Evolutionary conservation across 2,888 invertebrate species (phyloP).

Genomic region (Caenorhabditis wallacei): DNA sequence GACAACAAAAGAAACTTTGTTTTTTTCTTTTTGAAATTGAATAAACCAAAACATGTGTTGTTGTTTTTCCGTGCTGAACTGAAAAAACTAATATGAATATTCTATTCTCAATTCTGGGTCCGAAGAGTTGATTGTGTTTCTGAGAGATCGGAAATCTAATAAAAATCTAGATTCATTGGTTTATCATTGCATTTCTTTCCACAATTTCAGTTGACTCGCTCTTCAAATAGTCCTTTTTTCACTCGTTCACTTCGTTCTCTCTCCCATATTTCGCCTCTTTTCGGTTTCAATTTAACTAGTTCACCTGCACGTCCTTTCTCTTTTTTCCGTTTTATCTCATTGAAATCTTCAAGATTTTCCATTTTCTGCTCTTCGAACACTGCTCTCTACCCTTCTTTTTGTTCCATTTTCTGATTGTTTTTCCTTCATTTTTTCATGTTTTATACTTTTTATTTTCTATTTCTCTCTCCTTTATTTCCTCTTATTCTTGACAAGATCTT

Average conservation of each 20-base stretch:
- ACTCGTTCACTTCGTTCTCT: background rate
- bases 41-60: conserved; percentile 18
- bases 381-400: conserved; percentile 4
- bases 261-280: background rate
- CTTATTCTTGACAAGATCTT: conserved; percentile 1
- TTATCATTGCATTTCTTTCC: no score
- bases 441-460: conserved; percentile 17
- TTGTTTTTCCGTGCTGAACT: background rate
- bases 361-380: conserved; percentile 54
- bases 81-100: background rate
- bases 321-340: conserved; percentile 30
- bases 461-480: background rate
- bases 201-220: no score
- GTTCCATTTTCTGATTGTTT: conserved; percentile 23
- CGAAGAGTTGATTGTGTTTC: background rate
- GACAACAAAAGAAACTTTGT: conserved; percentile 1
- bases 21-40: conserved; percentile 17
- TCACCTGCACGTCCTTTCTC: background rate
- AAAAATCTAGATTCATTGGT: no score
- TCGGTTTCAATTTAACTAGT: background rate
- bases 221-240: no score
- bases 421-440: conserved; percentile 14
- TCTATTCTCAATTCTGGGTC: background rate
- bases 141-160: background rate
- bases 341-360: conserved; percentile 38